Conservation (phyloP, 2,113 vertebrate genomes). For the Rhinolophus ferrumequinum region DNA sequence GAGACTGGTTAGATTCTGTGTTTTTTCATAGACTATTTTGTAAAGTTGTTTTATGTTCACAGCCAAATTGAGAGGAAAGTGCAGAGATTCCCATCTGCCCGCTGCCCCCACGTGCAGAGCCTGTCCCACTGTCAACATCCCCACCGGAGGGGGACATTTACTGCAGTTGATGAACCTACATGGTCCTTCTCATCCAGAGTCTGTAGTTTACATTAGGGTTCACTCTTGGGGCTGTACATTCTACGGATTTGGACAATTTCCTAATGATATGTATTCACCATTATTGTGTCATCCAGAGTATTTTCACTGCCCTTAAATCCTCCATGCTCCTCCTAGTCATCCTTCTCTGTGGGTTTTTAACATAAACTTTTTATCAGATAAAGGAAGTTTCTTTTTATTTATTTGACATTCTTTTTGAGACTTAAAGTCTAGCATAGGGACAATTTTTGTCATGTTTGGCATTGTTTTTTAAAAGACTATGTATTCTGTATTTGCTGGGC, state of each 20-base stretch:
- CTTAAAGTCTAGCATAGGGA: neutral
- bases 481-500: neutral
- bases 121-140: neutral
- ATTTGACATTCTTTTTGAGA: neutral
- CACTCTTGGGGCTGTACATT: neutral
- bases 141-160: neutral
- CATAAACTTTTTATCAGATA: neutral
- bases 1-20: neutral
- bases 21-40: neutral
- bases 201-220: neutral
- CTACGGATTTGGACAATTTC: neutral
- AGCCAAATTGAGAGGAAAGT: neutral
- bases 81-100: neutral
- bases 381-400: constrained; percentile 10
- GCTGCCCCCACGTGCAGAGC: neutral
- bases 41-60: neutral
- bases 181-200: no score
- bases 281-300: neutral
- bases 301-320: neutral
- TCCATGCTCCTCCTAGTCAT: neutral
- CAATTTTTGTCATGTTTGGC: neutral
- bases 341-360: neutral
- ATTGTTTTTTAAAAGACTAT: neutral
- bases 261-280: neutral
- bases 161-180: neutral